A percentile compares a stretch with the other conserved stretches of the same genome.
These are phyloP conservation scores for Cancer borealis DNA, from an alignment of 2,888 invertebrate species.

Conservation along the genomic window DNA sequence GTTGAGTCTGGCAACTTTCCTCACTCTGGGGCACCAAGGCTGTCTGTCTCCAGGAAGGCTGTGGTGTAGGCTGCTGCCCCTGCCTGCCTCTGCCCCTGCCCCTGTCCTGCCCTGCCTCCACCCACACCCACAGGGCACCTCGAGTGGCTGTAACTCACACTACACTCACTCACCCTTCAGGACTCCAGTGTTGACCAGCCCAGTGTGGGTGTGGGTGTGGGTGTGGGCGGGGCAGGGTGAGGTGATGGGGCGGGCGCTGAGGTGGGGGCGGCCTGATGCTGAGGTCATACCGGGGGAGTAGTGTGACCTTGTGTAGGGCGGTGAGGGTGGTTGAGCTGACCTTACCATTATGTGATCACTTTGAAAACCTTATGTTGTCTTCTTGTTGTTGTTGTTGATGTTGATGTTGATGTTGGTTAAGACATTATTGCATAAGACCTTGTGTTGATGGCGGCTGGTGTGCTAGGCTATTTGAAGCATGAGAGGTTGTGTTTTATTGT, in stretches of 20 bases:
- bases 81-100: not conserved
- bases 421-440: not conserved
- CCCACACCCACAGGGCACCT: not conserved
- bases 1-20: constrained; percentile 44
- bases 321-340: not conserved
- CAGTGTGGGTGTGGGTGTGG: constrained; percentile 19
- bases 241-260: not conserved
- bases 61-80: not conserved
- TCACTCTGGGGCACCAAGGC: not conserved
- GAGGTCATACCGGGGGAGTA: not conserved
- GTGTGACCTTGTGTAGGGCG: not conserved
- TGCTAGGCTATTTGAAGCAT: too few relatives aligned
- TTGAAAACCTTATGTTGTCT: not conserved
- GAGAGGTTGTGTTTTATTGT: not conserved
- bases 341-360: not conserved
- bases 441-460: not conserved
- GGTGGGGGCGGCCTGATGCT: not conserved
- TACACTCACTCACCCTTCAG: not conserved
- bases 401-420: not conserved
- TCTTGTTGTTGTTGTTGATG: not conserved
- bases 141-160: not conserved
- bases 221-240: not conserved
- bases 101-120: not conserved
- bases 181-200: not conserved
- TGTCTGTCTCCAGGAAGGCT: not conserved